phyloP scores from a whole-genome alignment of 2,113 vertebrate species.

The Pteronura brasiliensis region DNA sequence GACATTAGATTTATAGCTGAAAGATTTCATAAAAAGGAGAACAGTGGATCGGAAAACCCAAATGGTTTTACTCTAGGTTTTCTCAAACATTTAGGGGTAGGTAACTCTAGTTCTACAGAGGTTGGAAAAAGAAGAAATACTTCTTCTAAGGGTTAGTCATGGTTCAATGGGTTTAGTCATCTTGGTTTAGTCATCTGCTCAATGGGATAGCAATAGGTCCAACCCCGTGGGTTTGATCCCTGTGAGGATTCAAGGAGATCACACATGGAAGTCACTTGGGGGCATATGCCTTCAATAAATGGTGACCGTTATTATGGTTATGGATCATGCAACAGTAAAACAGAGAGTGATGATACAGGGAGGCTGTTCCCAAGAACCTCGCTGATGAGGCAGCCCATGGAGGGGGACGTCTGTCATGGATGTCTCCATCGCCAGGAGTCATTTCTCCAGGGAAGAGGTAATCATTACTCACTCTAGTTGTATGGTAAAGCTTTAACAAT shows the following conservation, averaged over 20 bases:
- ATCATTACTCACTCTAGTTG: not conserved
- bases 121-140: not conserved
- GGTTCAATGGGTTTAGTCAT: no score
- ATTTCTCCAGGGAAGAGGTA: not conserved
- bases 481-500: not conserved
- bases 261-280: not conserved
- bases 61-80: not conserved
- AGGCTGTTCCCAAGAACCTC: not conserved
- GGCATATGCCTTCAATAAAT: not conserved
- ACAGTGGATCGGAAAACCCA: not conserved
- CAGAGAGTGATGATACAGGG: not conserved
- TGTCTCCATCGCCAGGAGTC: not conserved
- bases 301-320: not conserved
- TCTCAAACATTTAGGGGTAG: not conserved
- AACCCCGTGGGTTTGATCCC: not conserved
- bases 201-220: not conserved
- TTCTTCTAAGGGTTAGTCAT: not conserved
- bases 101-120: not conserved
- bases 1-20: not conserved
- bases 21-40: not conserved
- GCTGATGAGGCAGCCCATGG: not conserved
- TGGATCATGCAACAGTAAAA: not conserved
- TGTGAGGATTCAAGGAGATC: not conserved
- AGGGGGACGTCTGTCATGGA: not conserved
- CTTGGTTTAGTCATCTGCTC: not conserved